A percentile compares a stretch with the other conserved stretches of the same genome.
phyloP scores from a whole-genome alignment of 2,797 vertebrate species.

The Poeciliopsis infans region DNA sequence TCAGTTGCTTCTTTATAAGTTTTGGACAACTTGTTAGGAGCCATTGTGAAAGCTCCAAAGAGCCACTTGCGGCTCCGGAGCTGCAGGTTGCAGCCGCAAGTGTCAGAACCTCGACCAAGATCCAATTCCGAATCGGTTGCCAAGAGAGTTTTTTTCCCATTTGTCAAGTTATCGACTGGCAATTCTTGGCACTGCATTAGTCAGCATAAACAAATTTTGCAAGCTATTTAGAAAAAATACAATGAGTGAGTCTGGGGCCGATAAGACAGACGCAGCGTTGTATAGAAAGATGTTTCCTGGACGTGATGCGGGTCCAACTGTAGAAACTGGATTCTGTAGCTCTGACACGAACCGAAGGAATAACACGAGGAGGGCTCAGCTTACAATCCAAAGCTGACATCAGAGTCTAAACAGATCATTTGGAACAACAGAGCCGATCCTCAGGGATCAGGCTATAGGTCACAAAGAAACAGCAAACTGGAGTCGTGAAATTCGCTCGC shows the following conservation, averaged over 20 bases:
- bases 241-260: background rate
- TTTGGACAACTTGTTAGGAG: too few species aligned
- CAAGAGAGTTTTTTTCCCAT: background rate
- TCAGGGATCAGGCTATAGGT: background rate
- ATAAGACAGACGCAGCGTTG: background rate
- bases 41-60: too few species aligned
- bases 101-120: background rate
- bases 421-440: background rate
- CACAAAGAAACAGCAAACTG: background rate
- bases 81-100: too few species aligned
- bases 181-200: too few species aligned
- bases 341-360: background rate
- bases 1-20: too few species aligned
- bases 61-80: too few species aligned
- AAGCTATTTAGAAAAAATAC: background rate
- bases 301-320: background rate
- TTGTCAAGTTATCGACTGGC: too few species aligned
- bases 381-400: background rate
- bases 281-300: slow-evolving; percentile 1
- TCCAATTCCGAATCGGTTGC: background rate
- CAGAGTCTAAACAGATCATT: background rate
- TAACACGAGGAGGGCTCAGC: too few species aligned
- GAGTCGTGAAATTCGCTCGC: background rate
- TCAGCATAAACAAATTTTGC: background rate
- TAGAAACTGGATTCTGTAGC: background rate